Percentiles rank a stretch among this genome's conserved stretches.
Conservation (phyloP, 2,113 vertebrate genomes). For the Microtus oregoni region DNA sequence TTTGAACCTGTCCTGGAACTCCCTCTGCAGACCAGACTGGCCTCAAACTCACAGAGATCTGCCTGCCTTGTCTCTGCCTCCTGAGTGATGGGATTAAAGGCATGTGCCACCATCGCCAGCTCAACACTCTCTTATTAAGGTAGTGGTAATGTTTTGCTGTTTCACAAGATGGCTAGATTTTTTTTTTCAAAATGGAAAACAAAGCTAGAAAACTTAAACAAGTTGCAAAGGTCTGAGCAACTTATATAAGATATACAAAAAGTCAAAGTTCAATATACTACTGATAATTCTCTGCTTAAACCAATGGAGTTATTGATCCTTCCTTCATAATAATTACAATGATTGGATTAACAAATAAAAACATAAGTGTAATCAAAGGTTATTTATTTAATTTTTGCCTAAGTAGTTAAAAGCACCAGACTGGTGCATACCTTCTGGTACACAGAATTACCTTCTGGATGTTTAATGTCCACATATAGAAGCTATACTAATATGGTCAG, state of each 20-base stretch:
- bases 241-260: not conserved
- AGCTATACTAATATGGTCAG: not conserved
- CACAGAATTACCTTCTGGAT: not conserved
- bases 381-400: not conserved
- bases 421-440: not conserved
- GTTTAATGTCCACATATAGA: not conserved
- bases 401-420: not conserved
- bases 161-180: not conserved
- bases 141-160: not conserved
- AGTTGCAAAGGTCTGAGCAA: not conserved
- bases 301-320: not conserved
- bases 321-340: not conserved
- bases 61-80: too few species aligned
- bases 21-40: too few species aligned
- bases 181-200: not conserved
- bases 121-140: not conserved
- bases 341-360: not conserved
- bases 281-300: not conserved
- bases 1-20: too few species aligned
- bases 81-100: too few species aligned
- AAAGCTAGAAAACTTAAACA: not conserved
- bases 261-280: not conserved
- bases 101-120: too few species aligned
- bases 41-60: too few species aligned
- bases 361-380: not conserved